These are phyloP conservation scores for Artibeus jamaicensis DNA, from an alignment of 2,797 vertebrate genomes.

Conservation along the genomic window DNA sequence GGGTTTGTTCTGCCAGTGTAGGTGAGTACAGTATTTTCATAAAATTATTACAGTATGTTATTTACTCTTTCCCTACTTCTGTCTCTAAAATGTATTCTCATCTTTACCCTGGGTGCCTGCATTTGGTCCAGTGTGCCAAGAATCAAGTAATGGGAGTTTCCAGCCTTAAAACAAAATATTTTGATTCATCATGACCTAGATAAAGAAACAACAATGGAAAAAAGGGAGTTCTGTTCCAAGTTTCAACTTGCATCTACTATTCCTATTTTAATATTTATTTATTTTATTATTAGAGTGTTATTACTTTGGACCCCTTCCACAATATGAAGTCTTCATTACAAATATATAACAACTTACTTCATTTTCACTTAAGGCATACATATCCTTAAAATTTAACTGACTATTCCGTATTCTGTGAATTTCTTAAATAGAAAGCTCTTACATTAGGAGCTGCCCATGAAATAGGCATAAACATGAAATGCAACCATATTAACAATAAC, in stretches of 20 bases:
- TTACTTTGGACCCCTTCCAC: background rate
- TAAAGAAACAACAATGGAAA: conserved; percentile 28
- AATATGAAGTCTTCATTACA: conserved; percentile 14
- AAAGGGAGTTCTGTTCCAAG: background rate
- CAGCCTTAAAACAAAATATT: background rate
- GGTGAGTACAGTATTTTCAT: background rate
- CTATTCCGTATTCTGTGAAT: background rate
- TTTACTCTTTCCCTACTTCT: background rate
- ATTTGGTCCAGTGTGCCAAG: background rate
- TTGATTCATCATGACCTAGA: background rate
- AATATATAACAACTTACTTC: background rate
- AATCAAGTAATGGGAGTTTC: background rate
- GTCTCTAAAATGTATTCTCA: background rate
- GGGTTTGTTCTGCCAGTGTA: background rate
- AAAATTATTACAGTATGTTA: background rate
- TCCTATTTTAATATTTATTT: background rate
- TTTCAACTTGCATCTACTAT: background rate
- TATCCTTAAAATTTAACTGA: conserved; percentile 17
- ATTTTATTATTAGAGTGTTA: conserved; percentile 24
- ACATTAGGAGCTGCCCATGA: background rate
- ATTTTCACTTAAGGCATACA: conserved; percentile 1
- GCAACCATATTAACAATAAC: background rate
- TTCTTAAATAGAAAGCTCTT: conserved; percentile 38
- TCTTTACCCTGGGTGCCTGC: background rate
- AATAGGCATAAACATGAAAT: background rate